Base-by-base conservation (phyloP, 2,888 invertebrate species). In the Embidobia sp. region DNA sequence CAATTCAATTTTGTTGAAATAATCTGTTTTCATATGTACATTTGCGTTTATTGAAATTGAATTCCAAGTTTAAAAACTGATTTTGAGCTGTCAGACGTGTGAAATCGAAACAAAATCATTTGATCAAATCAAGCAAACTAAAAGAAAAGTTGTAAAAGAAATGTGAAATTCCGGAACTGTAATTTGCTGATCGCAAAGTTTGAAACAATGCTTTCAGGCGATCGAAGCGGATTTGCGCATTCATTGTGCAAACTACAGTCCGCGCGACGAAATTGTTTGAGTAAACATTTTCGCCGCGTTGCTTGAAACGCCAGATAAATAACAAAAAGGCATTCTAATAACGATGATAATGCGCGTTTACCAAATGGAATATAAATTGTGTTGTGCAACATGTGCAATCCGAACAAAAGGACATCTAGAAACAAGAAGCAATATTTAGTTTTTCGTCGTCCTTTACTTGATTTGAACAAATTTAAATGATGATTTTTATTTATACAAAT, bases 331-430 rank as follows among this genome's bases (percentile, higher is more conserved):
- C 40, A 33, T 48, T 33, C n/a, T 37, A 49, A 63, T 7, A 73
- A 64, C 61, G 10, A 48, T 33, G 1, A 44, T 44, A 61, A 55
- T 49, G 5, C 67, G 26, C 61, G 63, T 69, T 75, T 75, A 76
- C 76, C 76, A 57, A 76, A 76, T 76, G 76, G 76, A 64, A 76
- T 76, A 76, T 76, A 76, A 57, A 76, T 64, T 33, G 75, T 63
- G 75, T 75, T 63, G 63, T 67, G 67, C 69, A 75, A 69, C 75
- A 75, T 75, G 57, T 69, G 75, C 44, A 75, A 69, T 75, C 75
- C 75, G 15, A 75, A 75, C 49, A 69, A 63, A 75, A 75, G 67
- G 75, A 75, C 69, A 75, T 75, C 75, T 75, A 75, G 55, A 75
- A 69, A 75, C 19, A 67, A 59, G 61, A 75, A 59, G 55, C 7